phyloP scores from a whole-genome alignment of 2,888 invertebrate genomes.

The Phlogophora meticulosa region DNA sequence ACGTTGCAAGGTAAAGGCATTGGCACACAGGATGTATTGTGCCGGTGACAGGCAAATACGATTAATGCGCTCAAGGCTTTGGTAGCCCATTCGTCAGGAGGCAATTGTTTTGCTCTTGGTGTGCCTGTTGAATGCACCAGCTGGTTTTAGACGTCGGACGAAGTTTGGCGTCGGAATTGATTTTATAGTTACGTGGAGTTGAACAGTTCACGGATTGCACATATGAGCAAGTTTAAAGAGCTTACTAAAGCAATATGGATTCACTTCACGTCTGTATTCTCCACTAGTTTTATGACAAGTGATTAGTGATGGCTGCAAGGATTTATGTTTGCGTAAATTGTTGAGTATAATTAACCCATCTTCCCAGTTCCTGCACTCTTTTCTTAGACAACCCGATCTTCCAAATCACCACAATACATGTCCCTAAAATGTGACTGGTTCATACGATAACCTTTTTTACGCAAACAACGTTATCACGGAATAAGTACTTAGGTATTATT shows the following conservation, averaged over 20 bases:
- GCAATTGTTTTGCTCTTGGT: constrained; percentile 30
- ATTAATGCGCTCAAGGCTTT: constrained; percentile 18
- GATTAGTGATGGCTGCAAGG: too few species aligned
- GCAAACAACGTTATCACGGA: not conserved
- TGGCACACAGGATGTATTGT: constrained; percentile 2
- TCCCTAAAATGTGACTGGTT: not conserved
- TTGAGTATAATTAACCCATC: too few species aligned
- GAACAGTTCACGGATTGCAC: constrained; percentile 12
- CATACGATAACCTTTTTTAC: not conserved
- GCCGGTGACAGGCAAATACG: constrained; percentile 33
- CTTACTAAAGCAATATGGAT: constrained; percentile 7
- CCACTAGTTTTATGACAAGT: not conserved
- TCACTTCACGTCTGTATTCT: not conserved
- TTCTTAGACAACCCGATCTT: too few species aligned
- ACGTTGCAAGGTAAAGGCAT: constrained; percentile 12
- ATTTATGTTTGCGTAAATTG: too few species aligned
- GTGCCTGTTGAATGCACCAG: constrained; percentile 47
- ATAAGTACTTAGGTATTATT: constrained; percentile 7
- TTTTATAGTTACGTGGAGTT: constrained; percentile 23
- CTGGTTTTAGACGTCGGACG: constrained; percentile 1
- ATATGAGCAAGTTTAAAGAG: constrained; percentile 4
- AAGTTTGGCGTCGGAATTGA: constrained; percentile 34
- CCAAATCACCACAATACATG: too few species aligned
- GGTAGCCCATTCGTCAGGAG: constrained; percentile 26
- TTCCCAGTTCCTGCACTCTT: too few species aligned